These are phyloP conservation scores for Xyrauchen texanus DNA, from an alignment of 2,113 vertebrate genomes.

Conservation along the genomic window DNA sequence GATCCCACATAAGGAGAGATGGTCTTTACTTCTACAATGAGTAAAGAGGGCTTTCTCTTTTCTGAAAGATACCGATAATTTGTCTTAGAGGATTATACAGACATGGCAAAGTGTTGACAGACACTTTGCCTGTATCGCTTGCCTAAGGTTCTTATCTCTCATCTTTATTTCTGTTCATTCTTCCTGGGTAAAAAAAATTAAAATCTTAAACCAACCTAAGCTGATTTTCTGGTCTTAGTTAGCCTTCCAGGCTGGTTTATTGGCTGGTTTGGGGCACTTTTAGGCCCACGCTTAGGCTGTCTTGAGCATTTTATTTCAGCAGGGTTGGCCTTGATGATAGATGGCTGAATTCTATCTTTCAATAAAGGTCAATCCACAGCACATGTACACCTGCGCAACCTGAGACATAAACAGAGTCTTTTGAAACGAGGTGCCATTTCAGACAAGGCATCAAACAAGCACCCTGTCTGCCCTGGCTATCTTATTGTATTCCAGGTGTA, in stretches of 20 bases:
- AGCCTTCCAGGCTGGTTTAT: no score
- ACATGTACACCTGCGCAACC: slow-evolving; percentile 42
- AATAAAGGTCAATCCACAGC: slow-evolving; percentile 36
- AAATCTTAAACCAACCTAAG: no score
- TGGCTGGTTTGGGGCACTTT: no score
- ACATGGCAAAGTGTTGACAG: slow-evolving; percentile 38
- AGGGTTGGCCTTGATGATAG: slow-evolving; percentile 11
- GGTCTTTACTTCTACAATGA: slow-evolving; percentile 11
- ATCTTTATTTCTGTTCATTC: no score
- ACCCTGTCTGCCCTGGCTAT: not conserved
- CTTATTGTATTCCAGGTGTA: slow-evolving; percentile 44
- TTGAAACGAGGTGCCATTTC: slow-evolving; percentile 24
- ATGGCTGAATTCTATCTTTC: slow-evolving; percentile 6
- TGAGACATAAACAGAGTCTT: slow-evolving; percentile 1
- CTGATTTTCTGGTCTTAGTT: no score
- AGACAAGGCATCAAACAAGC: not conserved
- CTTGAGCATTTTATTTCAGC: not conserved
- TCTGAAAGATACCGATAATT: slow-evolving; percentile 29
- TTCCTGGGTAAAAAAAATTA: no score
- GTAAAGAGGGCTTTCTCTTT: slow-evolving; percentile 39
- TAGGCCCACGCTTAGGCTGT: no score
- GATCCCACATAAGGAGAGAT: slow-evolving; percentile 1
- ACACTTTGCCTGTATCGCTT: slow-evolving; percentile 7
- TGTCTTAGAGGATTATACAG: slow-evolving; percentile 40
- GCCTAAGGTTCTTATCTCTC: not conserved